Evolutionary conservation across 1,140 invertebrate genomes (phyloP).

Genomic region (Dysdera silvatica): DNA sequence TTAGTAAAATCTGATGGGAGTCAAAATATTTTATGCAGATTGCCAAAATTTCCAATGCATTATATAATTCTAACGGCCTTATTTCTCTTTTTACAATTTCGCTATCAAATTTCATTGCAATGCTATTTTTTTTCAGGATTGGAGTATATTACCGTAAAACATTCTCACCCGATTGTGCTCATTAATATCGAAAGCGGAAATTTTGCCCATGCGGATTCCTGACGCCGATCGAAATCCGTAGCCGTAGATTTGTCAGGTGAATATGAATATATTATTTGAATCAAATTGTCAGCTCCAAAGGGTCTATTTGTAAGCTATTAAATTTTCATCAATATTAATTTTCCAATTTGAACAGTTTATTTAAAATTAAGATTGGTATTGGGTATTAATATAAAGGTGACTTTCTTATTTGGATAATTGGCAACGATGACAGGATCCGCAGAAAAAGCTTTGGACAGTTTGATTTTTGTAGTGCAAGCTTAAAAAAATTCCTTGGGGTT

Average conservation of each 20-base stretch:
- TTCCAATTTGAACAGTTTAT: background rate
- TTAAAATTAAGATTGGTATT: background rate
- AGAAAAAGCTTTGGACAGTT: background rate
- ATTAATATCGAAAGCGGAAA: constrained; percentile 19
- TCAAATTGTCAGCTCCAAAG: background rate
- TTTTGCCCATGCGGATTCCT: constrained; percentile 19
- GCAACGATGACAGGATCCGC: background rate
- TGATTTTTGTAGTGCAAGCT: no score
- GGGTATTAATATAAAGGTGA: background rate
- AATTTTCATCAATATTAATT: background rate
- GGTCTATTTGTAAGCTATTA: background rate
- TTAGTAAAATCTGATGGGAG: no score
- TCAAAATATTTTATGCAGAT: no score
- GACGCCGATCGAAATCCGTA: constrained; percentile 25
- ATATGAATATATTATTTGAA: background rate
- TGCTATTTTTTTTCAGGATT: background rate
- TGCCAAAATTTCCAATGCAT: background rate
- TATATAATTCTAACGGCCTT: background rate
- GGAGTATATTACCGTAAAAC: constrained; percentile 26
- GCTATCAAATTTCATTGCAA: background rate
- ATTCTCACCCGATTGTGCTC: constrained; percentile 27
- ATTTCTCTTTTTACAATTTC: background rate
- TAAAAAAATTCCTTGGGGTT: no score
- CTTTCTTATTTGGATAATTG: background rate
- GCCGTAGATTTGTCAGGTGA: constrained; percentile 29